Base-by-base conservation (phyloP, 2,888 invertebrate species). In the Icerya purchasi region DNA sequence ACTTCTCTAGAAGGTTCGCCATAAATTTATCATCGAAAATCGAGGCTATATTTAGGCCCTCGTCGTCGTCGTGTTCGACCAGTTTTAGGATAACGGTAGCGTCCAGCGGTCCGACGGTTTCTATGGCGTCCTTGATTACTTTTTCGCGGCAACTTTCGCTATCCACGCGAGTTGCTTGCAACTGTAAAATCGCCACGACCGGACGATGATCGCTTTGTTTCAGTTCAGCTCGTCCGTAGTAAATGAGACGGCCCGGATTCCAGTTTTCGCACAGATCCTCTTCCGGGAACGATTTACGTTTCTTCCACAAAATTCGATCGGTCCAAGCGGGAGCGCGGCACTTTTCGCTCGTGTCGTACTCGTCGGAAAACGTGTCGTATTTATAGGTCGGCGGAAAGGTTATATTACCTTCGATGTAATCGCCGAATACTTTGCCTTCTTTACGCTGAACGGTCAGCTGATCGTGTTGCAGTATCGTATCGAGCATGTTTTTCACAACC, bases 271-370 rank as follows among this genome's bases (percentile, higher is more conserved):
- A 60, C 53, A 62, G 52, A 60, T 66, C 60, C 53, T 81, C 78
- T 66, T 86, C 86, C 22, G 82, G 77, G 22, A 82, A 77, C 61
- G 84, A 78, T 68, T 81, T 83, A 65, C 86, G 76, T 62, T 89
- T 79, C 69, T 86, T 83, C 91, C 94, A 97, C 61, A 98, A 74
- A n/a, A 98, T 80, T 63, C 98, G 77, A 73, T 98, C 98, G 0
- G 98, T 98, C 94, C 94, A 98, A 2, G 98, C 97, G 0, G 98
- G 98, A 1, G 91, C 87, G 61, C 97, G 79, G 69, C 85, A 84
- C 73, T 98, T 98, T 71, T 99, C 98, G 69, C 96, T 96, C 0
- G 98, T 97, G 71, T 98, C 98, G 70, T 96, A 98, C 73, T 97
- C 96, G 71, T 97, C 93, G 67, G 93, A 94, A 71, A 97, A 97